These are phyloP conservation scores for Capra hircus DNA, from an alignment of 2,113 vertebrate species.

Conservation along the genomic window DNA sequence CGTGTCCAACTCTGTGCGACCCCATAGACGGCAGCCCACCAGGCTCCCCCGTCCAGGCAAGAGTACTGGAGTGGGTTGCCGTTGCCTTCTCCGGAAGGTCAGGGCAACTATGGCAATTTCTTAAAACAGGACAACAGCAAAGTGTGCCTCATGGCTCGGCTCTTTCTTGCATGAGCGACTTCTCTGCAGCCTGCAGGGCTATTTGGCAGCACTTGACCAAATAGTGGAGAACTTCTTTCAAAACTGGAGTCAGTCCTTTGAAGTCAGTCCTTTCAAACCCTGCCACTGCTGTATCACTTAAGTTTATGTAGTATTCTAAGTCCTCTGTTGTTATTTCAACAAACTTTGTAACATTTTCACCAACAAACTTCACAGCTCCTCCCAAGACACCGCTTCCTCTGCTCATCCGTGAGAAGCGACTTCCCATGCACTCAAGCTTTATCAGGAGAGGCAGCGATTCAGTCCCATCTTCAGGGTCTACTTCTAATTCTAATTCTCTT, in stretches of 20 bases:
- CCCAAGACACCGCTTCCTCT: not conserved
- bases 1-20: too few relatives aligned
- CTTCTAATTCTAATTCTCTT: not conserved
- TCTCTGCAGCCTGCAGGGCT: not conserved
- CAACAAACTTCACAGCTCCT: not conserved
- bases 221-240: not conserved
- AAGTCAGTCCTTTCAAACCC: not conserved
- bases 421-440: not conserved
- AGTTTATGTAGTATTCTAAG: not conserved
- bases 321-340: not conserved
- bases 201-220: not conserved
- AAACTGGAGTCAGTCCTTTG: not conserved
- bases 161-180: not conserved
- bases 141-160: rapidly evolving
- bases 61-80: too few relatives aligned
- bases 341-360: not conserved
- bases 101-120: not conserved
- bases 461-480: not conserved
- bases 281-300: not conserved
- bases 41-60: too few relatives aligned
- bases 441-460: not conserved
- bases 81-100: too few relatives aligned
- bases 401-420: not conserved
- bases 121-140: not conserved
- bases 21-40: too few relatives aligned